These are phyloP conservation scores for Eumacrocentrus americanus DNA, from an alignment of 2,888 invertebrate genomes.

Conservation along the genomic window DNA sequence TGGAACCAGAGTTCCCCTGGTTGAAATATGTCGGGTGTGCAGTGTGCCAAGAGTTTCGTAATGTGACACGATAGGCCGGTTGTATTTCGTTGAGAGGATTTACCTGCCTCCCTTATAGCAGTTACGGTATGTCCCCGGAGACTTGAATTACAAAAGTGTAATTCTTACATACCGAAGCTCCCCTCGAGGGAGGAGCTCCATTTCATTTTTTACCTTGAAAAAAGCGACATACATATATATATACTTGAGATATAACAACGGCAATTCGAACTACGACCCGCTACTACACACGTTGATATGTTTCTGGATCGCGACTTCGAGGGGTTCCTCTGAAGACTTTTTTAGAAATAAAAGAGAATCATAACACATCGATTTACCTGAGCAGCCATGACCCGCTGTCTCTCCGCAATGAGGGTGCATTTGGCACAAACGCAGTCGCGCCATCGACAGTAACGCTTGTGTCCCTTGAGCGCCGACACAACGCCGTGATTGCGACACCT, in stretches of 20 bases:
- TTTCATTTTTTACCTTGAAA: neutral
- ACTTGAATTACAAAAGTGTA: constrained; percentile 27
- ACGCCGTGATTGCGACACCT: constrained; percentile 97
- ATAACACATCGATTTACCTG: constrained; percentile 74
- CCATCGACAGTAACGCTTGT: constrained; percentile 97
- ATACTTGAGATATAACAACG: neutral
- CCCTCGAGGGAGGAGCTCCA: constrained; percentile 5
- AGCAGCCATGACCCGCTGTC: constrained; percentile 98
- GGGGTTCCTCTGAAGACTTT: neutral
- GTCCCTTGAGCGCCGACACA: constrained; percentile 92
- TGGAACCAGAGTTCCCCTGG: neutral
- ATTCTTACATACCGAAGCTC: constrained; percentile 7
- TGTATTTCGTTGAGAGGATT: constrained; percentile 23
- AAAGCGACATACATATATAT: neutral
- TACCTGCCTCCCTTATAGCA: constrained; percentile 23
- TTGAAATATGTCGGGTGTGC: neutral
- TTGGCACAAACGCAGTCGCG: constrained; percentile 97
- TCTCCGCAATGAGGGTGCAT: constrained; percentile 96
- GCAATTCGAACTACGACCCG: no score
- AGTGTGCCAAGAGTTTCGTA: constrained; percentile 8
- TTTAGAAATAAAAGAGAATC: no score
- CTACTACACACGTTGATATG: neutral
- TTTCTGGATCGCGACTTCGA: neutral
- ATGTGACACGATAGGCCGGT: constrained; percentile 38
- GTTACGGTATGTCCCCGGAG: constrained; percentile 22